Base-by-base conservation (phyloP, 2,888 invertebrate genomes). In the Hartigia nigra region DNA sequence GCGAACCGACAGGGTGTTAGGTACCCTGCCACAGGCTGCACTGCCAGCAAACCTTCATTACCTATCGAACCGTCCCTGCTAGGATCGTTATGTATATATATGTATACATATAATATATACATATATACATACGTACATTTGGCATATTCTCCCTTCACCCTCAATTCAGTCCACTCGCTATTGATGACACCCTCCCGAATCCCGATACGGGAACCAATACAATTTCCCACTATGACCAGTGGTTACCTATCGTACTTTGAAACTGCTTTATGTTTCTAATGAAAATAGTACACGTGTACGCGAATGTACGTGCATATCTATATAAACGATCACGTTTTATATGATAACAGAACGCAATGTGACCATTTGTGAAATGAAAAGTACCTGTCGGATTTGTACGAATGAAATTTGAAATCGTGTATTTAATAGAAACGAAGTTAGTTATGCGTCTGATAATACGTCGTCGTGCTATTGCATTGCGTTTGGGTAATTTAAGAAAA, bases 1-100 rank as follows among this genome's bases (percentile, higher is more conserved):
- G 80, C 79, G 79, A 78, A 79, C 82, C 82, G 82, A 81, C 83
- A 82, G 80, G 70, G 55, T 74, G 74, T 35, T 74, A 35, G 32
- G 32, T 12, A 32, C 35, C 32, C 74, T 74, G 78, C 37, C 70
- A 75, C 78, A 75, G 75, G 72, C 78, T 78, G 37, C 78, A 34
- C 36, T 70, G 39, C 74, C 70, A 75, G 74, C 76, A 70, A 70
- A 75, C 78, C 78, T 78, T 78, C 76, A 78, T 78, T 78, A 78
- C 76, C 76, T 72, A 78, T 78, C 75, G 78, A 39, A 75, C 70
- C 78, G 74, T 70, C 39, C 70, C 39, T 37, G 78, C 39, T 55
- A 55, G 55, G 23, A 55, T 55, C 34, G 76, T 55, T 55, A 9
- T 23, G 23, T 9, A 23, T 39, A 14, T 39, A 14, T 1, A 14